phyloP scores from a whole-genome alignment of 2,797 vertebrate genomes.

The Astyanax mexicanus region DNA sequence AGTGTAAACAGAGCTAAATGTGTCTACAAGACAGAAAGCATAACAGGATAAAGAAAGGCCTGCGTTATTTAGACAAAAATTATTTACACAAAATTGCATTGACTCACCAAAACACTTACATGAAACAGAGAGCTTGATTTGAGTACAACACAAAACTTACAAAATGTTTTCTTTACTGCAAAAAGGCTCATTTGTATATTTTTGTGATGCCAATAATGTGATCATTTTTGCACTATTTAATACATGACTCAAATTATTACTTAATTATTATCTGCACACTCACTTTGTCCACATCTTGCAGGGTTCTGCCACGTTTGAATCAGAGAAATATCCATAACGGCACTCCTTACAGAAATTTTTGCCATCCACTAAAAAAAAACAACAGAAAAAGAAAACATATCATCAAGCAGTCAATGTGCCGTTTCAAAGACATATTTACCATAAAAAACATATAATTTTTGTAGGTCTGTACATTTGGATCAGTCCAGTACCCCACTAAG shows the following conservation, averaged over 20 bases:
- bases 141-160: background rate
- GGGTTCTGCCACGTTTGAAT: slow-evolving; percentile 68
- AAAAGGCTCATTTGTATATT: background rate
- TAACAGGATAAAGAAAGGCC: background rate
- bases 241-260: background rate
- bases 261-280: slow-evolving; percentile 66
- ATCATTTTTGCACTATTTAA: no score
- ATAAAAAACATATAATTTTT: slow-evolving; percentile 1
- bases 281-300: slow-evolving; percentile 94
- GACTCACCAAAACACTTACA: background rate
- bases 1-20: no score
- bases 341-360: slow-evolving; percentile 75
- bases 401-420: background rate
- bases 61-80: no score
- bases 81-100: background rate
- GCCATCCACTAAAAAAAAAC: slow-evolving; percentile 63
- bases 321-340: slow-evolving; percentile 85
- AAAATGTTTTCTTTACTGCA: background rate
- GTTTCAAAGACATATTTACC: background rate
- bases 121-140: no score
- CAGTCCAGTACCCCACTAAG: background rate
- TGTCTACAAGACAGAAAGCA: background rate
- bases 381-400: slow-evolving; percentile 4
- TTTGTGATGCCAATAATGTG: background rate
- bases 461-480: background rate